Percentiles rank a stretch among this genome's conserved stretches.
Conservation (phyloP, 2,113 vertebrate species). For the Neotragus moschatus region DNA sequence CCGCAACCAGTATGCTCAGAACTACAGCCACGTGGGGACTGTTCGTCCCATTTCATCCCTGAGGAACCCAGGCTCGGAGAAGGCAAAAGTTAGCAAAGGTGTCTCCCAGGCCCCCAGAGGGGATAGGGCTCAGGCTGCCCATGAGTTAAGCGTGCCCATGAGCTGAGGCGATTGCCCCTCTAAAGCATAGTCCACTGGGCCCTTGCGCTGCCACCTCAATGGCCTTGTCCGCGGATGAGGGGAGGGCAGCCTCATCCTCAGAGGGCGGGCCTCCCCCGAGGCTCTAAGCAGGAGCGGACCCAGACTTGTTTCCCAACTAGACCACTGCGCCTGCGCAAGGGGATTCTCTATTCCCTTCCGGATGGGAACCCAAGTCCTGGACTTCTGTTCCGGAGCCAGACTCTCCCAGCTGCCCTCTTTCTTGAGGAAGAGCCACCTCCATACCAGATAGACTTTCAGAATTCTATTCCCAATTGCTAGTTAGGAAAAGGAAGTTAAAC, state of each 20-base stretch:
- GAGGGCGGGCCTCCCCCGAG: fast-evolving
- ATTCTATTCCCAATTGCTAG: background rate
- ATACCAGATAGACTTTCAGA: background rate
- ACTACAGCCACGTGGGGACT: fast-evolving
- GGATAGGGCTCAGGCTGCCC: background rate
- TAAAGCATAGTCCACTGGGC: fast-evolving
- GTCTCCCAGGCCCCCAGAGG: background rate
- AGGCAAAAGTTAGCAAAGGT: background rate
- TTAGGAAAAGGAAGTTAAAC: background rate
- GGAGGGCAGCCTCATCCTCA: fast-evolving
- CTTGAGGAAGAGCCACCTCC: background rate
- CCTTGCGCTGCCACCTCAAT: fast-evolving
- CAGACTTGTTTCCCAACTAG: fast-evolving
- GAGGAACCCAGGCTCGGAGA: background rate
- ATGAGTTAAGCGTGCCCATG: background rate
- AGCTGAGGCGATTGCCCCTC: too few relatives aligned
- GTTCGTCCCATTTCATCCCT: background rate
- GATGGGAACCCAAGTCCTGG: background rate
- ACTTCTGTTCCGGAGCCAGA: background rate
- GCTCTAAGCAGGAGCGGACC: fast-evolving
- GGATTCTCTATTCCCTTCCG: fast-evolving
- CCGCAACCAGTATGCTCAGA: background rate
- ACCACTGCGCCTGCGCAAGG: background rate
- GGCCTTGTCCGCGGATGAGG: fast-evolving
- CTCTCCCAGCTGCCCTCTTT: background rate